These are phyloP conservation scores for Apantesis nais DNA, from an alignment of 2,888 invertebrate genomes.

Conservation along the genomic window DNA sequence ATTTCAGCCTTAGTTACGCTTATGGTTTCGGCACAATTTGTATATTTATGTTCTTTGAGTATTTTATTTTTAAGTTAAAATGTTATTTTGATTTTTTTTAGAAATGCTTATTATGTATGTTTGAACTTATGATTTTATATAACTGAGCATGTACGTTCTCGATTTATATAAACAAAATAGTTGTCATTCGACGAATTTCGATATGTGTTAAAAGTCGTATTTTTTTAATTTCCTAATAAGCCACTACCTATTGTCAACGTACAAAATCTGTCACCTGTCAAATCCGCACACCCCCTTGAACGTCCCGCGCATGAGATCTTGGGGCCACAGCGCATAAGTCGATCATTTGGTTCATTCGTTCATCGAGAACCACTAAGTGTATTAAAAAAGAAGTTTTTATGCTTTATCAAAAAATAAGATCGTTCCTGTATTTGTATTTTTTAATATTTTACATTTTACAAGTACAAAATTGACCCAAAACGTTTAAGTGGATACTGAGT, in stretches of 20 bases:
- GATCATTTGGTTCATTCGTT: too few species aligned
- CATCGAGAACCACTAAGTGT: too few species aligned
- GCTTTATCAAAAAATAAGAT: too few species aligned
- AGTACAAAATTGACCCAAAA: too few species aligned
- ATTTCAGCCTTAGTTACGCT: slow-evolving; percentile 39
- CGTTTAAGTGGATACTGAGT: too few species aligned
- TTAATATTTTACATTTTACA: too few species aligned
- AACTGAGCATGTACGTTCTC: slow-evolving; percentile 27
- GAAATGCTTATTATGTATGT: neutral
- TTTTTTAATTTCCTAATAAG: neutral
- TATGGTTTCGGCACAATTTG: slow-evolving; percentile 37
- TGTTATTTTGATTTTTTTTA: slow-evolving; percentile 17
- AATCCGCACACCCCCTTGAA: too few species aligned
- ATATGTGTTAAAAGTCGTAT: neutral
- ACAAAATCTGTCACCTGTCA: too few species aligned
- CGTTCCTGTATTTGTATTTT: too few species aligned
- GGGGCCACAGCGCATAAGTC: too few species aligned
- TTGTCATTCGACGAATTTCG: neutral
- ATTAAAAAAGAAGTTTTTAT: too few species aligned
- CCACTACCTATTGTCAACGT: neutral
- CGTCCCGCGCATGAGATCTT: too few species aligned
- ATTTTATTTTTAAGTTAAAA: slow-evolving; percentile 11
- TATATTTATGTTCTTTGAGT: slow-evolving; percentile 16
- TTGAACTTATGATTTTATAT: slow-evolving; percentile 6
- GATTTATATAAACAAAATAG: neutral